A percentile compares a stretch with the other conserved stretches of the same genome.
These are phyloP conservation scores for Pristionchus mayeri DNA, from an alignment of 2,888 invertebrate species.

Conservation along the genomic window DNA sequence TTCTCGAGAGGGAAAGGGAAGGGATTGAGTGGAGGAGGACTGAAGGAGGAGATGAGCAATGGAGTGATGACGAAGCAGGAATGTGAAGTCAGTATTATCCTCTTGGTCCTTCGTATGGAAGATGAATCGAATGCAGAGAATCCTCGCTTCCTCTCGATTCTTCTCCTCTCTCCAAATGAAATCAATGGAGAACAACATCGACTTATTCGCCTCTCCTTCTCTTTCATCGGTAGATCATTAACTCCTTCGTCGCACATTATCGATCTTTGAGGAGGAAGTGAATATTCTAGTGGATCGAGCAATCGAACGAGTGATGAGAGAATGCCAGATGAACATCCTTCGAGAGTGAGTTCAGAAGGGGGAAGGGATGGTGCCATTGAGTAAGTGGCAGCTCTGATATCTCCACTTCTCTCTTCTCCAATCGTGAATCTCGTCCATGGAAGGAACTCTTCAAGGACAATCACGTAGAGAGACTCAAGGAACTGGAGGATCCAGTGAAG, in stretches of 20 bases:
- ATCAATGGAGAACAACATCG: constrained; percentile 44
- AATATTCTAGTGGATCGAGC: constrained; percentile 8
- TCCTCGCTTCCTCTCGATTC: constrained; percentile 27
- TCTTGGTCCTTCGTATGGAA: no score
- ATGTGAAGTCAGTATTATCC: background rate
- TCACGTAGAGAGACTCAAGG: constrained; percentile 24
- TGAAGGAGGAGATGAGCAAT: background rate
- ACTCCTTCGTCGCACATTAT: background rate
- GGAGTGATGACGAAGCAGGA: background rate
- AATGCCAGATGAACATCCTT: background rate
- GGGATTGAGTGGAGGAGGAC: no score
- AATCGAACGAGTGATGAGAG: constrained; percentile 6
- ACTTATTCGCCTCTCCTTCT: background rate
- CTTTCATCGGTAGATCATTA: background rate
- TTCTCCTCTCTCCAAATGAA: constrained; percentile 34
- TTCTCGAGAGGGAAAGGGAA: background rate
- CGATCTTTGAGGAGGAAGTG: background rate
- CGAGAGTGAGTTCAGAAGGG: background rate
- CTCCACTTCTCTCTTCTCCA: background rate
- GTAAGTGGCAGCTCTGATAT: background rate
- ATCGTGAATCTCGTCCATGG: constrained; percentile 16
- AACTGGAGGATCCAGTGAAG: background rate
- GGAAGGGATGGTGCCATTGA: background rate
- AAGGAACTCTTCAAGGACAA: constrained; percentile 16
- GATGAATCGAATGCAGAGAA: no score